Evolutionary conservation across 2,888 invertebrate species (phyloP), one percentile per base, ranked within the genome.

Genomic region (Eristalis arbustorum): DNA sequence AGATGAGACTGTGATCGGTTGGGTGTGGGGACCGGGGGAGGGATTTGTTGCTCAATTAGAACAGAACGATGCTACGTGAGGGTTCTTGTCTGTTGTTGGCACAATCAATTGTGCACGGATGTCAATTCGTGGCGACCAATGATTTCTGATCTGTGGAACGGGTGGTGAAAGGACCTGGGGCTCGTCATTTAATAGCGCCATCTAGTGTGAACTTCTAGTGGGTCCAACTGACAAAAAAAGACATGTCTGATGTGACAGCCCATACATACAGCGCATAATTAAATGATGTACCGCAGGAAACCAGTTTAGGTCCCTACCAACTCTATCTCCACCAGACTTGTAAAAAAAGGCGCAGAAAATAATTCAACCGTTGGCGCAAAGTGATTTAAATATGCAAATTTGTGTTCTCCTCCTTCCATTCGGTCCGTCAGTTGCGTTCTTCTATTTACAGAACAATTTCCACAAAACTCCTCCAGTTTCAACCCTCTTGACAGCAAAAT

Each of bases 371-470:
- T 42, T 42, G 31, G 61, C 42, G 42, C 42, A 42, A 80, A 80
- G 40, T 63, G 68, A 80, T 80, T 80, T 25, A 75, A 81, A 81
- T 81, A 81, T 81, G 80, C 69, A 75, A 81, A 81, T 74, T 64
- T 25, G 37, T n/a, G 40, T 42, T 64, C 69, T 69, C 40, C 37
- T 67, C 31, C 6, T 25, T 28, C 22, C 2, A 18, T 23, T 11
- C n/a, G 37, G 34, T 40, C 6, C 49, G n/a, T 6, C 49, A n/a
- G 1, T n/a, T 6, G 40, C 14, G n/a, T n/a, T n/a, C n/a, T 25
- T 57, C 40, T 64, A 10, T 63, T 73, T 67, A 22, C 28, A 59
- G 63, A 57, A 40, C 37, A 14, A 14, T 34, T 59, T 69, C n/a
- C 10, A 22, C 37, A n/a, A 31, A n/a, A 22, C 37, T 25, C 59